Percentiles rank a stretch among this genome's conserved stretches.
Evolutionary conservation across 1,140 invertebrate species (phyloP).

Genomic region (Agrypnia vestita): DNA sequence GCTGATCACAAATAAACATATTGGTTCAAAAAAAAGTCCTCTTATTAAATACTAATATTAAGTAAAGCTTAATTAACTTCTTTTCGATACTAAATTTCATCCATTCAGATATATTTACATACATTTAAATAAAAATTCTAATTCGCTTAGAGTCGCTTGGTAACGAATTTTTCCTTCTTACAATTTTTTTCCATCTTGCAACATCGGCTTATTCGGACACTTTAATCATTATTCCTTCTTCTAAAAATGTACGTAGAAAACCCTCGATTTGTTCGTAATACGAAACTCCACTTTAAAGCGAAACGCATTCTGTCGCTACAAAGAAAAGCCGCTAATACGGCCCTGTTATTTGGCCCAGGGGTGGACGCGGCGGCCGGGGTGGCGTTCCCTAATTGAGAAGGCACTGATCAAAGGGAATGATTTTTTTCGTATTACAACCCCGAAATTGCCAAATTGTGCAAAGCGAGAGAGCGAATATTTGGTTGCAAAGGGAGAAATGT

Average conservation of each 20-base stretch:
- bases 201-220: too few species aligned
- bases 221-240: too few species aligned
- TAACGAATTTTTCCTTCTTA: too few species aligned
- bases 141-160: too few species aligned
- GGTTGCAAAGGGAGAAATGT: neutral
- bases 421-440: constrained; percentile 23
- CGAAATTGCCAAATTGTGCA: constrained; percentile 14
- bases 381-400: constrained; percentile 14
- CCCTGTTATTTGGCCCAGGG: neutral
- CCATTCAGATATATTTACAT: too few species aligned
- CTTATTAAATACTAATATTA: too few species aligned
- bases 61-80: too few species aligned
- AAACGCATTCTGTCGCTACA: constrained; percentile 13
- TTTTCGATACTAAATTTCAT: too few species aligned
- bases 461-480: neutral
- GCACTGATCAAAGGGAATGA: constrained; percentile 28
- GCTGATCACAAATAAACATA: too few species aligned
- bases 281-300: neutral
- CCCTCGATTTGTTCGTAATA: neutral
- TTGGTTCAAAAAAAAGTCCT: too few species aligned
- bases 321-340: neutral
- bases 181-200: too few species aligned
- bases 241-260: neutral
- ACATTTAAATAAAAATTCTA: too few species aligned
- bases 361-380: neutral